These are phyloP conservation scores for Meteorus cinctellus DNA, from an alignment of 2,888 invertebrate genomes.

Conservation along the genomic window DNA sequence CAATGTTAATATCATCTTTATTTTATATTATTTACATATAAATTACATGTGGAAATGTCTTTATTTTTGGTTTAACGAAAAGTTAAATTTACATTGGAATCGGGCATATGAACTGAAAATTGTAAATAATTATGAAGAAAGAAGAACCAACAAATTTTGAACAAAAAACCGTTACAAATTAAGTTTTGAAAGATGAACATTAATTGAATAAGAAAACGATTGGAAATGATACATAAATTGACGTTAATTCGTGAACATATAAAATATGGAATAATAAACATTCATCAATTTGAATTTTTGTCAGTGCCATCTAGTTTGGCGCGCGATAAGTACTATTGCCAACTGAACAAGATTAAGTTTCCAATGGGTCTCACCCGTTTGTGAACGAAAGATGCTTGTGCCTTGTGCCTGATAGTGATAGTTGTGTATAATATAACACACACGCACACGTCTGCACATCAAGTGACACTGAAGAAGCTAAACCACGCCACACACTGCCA, in stretches of 20 bases:
- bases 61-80: background rate
- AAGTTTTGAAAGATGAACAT: no score
- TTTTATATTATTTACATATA: background rate
- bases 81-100: background rate
- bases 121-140: no score
- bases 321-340: background rate
- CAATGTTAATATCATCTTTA: background rate
- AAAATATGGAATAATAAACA: background rate
- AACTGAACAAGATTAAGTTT: background rate
- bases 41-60: no score
- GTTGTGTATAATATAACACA: no score
- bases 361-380: background rate
- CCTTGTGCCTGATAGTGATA: background rate
- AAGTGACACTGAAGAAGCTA: background rate
- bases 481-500: background rate
- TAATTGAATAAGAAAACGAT: no score
- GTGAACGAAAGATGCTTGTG: background rate
- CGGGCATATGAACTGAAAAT: background rate
- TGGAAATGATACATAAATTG: no score
- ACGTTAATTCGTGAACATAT: no score
- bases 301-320: background rate
- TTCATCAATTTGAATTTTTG: background rate
- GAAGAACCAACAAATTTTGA: no score
- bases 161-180: no score
- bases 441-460: background rate